Percentiles rank a stretch among this genome's conserved stretches.
phyloP scores from a whole-genome alignment of 2,797 vertebrate genomes.

The Sebastes taczanowskii region DNA sequence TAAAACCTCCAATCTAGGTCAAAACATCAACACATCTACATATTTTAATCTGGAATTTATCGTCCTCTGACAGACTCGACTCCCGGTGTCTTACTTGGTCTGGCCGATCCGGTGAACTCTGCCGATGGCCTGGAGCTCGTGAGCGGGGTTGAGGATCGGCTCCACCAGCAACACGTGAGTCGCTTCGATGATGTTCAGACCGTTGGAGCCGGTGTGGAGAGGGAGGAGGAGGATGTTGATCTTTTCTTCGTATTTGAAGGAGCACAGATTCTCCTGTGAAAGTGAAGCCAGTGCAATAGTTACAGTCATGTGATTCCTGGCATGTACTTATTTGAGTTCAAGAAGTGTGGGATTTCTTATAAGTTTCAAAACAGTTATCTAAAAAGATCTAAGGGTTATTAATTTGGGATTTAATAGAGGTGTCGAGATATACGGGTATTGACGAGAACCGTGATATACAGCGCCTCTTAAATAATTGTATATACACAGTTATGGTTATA shows the following conservation, averaged over 20 bases:
- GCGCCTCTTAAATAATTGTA: no score
- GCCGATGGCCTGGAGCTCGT: constrained; percentile 97
- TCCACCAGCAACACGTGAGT: constrained; percentile 96
- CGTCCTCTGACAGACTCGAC: not conserved
- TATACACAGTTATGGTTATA: no score
- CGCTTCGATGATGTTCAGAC: constrained; percentile 97
- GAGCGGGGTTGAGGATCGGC: constrained; percentile 96
- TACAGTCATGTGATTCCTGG: not conserved
- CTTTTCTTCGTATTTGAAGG: constrained; percentile 94
- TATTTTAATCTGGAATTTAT: not conserved
- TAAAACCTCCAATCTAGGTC: not conserved
- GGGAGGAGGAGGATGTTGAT: constrained; percentile 98
- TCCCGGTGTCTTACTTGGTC: constrained; percentile 87
- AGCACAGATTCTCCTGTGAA: constrained; percentile 93
- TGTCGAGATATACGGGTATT: no score
- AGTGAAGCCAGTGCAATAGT: not conserved
- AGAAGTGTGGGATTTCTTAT: not conserved
- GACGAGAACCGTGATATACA: no score
- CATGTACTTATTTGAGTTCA: not conserved
- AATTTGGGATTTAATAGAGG: not conserved
- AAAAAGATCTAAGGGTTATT: not conserved
- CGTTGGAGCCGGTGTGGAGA: constrained; percentile 97
- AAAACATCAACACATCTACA: not conserved
- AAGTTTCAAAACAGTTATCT: not conserved
- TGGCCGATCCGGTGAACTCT: constrained; percentile 98